Conservation (phyloP, 2,797 vertebrate genomes). For the Heterohyrax brucei region DNA sequence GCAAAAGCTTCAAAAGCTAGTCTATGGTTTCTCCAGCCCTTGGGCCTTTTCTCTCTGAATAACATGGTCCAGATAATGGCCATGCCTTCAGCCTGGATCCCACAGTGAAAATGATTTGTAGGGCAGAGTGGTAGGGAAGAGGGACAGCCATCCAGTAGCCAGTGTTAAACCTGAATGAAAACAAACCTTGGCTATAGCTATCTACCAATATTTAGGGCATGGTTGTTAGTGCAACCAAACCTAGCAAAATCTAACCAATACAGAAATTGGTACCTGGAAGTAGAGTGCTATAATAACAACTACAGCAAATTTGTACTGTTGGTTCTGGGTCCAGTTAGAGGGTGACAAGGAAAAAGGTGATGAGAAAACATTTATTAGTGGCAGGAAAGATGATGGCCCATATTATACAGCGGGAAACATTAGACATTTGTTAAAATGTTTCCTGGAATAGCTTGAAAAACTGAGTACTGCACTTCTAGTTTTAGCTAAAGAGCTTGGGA, state of each 20-base stretch:
- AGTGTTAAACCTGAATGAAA: background rate
- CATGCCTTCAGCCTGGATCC: background rate
- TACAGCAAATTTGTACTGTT: too few species aligned
- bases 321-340: background rate
- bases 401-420: background rate
- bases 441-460: background rate
- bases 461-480: background rate
- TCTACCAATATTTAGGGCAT: background rate
- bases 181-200: background rate
- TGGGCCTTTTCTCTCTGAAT: background rate
- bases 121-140: background rate
- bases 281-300: too few species aligned
- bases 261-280: background rate
- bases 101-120: background rate
- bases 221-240: background rate
- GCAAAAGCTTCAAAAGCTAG: background rate
- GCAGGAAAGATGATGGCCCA: too few species aligned
- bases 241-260: background rate
- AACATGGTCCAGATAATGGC: background rate
- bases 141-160: background rate
- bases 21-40: background rate
- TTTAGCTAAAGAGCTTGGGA: background rate
- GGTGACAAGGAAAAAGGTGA: background rate
- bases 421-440: background rate
- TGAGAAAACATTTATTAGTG: too few species aligned